phyloP scores from a whole-genome alignment of 2,113 vertebrate genomes.

The Festucalex cinctus region DNA sequence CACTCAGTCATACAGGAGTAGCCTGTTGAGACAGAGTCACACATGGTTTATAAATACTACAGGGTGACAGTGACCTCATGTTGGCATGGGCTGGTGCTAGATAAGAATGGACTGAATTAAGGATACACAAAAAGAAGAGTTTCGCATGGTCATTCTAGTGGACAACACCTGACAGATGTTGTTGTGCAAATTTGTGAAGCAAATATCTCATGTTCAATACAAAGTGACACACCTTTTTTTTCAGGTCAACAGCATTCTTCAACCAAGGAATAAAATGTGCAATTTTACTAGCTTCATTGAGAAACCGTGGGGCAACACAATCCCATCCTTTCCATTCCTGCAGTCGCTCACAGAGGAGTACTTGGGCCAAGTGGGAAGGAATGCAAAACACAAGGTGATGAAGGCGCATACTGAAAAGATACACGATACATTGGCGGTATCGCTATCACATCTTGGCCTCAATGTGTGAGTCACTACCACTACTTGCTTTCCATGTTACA shows the following conservation, averaged over 20 bases:
- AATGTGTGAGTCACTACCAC: conserved; percentile 12
- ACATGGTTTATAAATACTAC: conserved; percentile 19
- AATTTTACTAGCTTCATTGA: neutral
- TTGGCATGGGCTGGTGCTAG: conserved; percentile 5
- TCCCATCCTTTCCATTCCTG: conserved; percentile 11
- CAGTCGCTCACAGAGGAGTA: conserved; percentile 28
- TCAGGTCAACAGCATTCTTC: neutral
- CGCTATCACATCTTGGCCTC: conserved; percentile 5
- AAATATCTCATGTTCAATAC: too few relatives aligned
- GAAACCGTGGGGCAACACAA: conserved; percentile 15
- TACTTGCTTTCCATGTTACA: conserved; percentile 3
- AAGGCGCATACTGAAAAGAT: conserved; percentile 16
- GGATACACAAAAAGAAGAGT: neutral
- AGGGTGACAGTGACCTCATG: conserved; percentile 18
- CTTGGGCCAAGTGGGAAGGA: conserved; percentile 32
- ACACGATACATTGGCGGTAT: conserved; percentile 22
- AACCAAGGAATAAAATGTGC: conserved; percentile 6
- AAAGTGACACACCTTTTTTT: too few relatives aligned
- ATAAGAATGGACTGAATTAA: conserved; percentile 2
- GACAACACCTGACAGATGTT: too few relatives aligned
- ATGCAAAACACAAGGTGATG: conserved; percentile 35
- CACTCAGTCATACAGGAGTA: neutral
- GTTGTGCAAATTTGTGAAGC: too few relatives aligned
- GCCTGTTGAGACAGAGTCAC: conserved; percentile 37
- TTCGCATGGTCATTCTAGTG: neutral